These are phyloP conservation scores for Catocala fraxini DNA, from an alignment of 2,888 invertebrate species.

Conservation along the genomic window DNA sequence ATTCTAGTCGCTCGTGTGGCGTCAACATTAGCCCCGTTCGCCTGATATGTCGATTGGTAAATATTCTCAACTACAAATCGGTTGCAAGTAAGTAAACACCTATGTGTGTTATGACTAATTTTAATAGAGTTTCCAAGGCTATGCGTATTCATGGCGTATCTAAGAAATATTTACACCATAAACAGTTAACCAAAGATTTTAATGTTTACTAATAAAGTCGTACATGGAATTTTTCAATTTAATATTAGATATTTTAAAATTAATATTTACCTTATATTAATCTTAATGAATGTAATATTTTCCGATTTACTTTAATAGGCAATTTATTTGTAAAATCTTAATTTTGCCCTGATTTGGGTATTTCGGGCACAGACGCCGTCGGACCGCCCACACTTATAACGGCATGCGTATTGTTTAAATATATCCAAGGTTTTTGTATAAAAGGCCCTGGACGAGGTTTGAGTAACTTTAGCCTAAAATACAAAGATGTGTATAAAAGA, in stretches of 20 bases:
- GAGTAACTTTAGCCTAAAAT: slow-evolving; percentile 37
- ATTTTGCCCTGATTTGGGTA: slow-evolving; percentile 36
- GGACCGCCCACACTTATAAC: background rate
- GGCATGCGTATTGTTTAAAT: slow-evolving; percentile 42
- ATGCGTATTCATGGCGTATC: slow-evolving; percentile 1
- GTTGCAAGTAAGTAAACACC: slow-evolving; percentile 26
- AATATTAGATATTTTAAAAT: background rate
- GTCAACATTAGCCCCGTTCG: slow-evolving; percentile 59
- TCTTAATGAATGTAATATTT: slow-evolving; percentile 3
- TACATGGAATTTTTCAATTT: slow-evolving; percentile 20
- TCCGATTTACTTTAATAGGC: background rate
- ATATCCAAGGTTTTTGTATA: slow-evolving; percentile 39
- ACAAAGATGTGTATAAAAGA: slow-evolving; percentile 39
- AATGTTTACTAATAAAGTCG: slow-evolving; percentile 6
- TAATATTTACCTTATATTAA: slow-evolving; percentile 8
- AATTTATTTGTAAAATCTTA: slow-evolving; percentile 3
- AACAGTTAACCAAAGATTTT: slow-evolving; percentile 6
- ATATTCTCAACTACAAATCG: slow-evolving; percentile 39
- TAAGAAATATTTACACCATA: slow-evolving; percentile 1
- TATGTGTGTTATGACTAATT: slow-evolving; percentile 22
- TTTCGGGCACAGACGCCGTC: slow-evolving; percentile 6
- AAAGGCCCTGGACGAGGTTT: slow-evolving; percentile 39
- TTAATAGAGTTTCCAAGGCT: slow-evolving; percentile 19
- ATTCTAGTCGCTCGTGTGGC: slow-evolving; percentile 52
- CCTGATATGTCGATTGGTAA: slow-evolving; percentile 51